Evolutionary conservation across 2,797 vertebrate genomes (phyloP), one percentile per base, ranked within the genome.

Genomic region (Paedocypris micromegethes): DNA sequence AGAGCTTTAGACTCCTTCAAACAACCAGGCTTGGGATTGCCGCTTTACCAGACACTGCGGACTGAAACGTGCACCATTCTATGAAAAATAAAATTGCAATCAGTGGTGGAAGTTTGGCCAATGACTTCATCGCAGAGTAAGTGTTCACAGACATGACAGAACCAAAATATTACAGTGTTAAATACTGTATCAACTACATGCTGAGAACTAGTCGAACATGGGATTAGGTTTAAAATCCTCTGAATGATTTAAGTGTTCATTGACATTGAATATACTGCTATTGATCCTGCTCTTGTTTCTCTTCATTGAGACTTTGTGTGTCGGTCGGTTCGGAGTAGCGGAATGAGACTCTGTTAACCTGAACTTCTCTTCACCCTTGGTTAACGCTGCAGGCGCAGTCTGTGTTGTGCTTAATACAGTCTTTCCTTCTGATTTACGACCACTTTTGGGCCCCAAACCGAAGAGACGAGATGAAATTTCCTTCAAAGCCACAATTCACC

Each of bases 91-190:
- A 74, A 79, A 72, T 75, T 70, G 49, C 66, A n/a, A 2, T 63
- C 48, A 62, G 61, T 52, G 55, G 61, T 73, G 67, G 73, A 71
- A 75, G 67, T 70, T 68, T 8, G 3, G 67, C 71, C 60, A 78
- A 23, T 23, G 23, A 23, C 23, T 23, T 23, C 23, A 23, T 23
- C 23, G 50, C 9, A 37, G 53, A 9, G 41, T 62, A 72, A 69
- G 59, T 61, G 71, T 67, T 47, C 46, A 48, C 70, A 56, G 60
- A 71, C 73, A 61, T 61, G 67, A 68, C 68, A 54, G 44, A 72
- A 75, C 76, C 74, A 72, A 75, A 75, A 78, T 71, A 76, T 68
- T 69, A 75, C 58, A 9, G 49, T 68, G 74, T 66, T 69, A 75
- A 73, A 62, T 64, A 47, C 60, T 54, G 43, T 63, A 54, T 52